phyloP scores from a whole-genome alignment of 92 coral and sea anemone genomes.

The Siderastrea siderea region DNA sequence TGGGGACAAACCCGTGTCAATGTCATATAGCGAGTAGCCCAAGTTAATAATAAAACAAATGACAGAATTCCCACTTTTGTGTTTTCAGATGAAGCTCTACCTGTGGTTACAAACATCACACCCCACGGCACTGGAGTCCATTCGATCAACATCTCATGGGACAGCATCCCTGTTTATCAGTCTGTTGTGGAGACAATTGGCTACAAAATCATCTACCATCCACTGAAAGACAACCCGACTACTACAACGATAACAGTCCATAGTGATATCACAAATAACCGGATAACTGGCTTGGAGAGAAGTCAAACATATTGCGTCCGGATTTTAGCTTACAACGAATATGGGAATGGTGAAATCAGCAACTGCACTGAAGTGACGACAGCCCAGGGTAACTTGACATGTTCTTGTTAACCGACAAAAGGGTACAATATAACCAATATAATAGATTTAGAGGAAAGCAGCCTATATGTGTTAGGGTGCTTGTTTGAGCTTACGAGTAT shows the following conservation, averaged over 20 bases:
- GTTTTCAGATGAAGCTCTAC: not conserved
- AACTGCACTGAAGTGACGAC: conserved; percentile 11
- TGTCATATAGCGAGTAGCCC: no score
- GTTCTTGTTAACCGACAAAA: no score
- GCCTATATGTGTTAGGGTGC: no score
- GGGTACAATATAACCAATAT: no score
- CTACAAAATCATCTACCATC: conserved; percentile 14
- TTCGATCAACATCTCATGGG: conserved; percentile 5
- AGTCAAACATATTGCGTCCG: conserved; percentile 5
- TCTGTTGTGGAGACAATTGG: not conserved
- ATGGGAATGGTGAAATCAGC: conserved; percentile 2
- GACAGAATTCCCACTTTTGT: not conserved
- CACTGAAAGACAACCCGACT: not conserved
- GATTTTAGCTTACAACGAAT: conserved; percentile 10
- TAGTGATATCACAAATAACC: not conserved
- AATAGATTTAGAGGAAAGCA: no score
- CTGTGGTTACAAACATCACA: not conserved
- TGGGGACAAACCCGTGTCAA: no score
- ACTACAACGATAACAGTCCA: not conserved
- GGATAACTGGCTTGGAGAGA: not conserved
- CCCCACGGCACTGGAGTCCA: not conserved
- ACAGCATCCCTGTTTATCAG: not conserved
- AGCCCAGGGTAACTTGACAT: not conserved
- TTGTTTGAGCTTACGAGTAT: no score
- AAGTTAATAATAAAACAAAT: not conserved